phyloP scores from a whole-genome alignment of 2,797 vertebrate genomes.

The Sebastes reedi region DNA sequence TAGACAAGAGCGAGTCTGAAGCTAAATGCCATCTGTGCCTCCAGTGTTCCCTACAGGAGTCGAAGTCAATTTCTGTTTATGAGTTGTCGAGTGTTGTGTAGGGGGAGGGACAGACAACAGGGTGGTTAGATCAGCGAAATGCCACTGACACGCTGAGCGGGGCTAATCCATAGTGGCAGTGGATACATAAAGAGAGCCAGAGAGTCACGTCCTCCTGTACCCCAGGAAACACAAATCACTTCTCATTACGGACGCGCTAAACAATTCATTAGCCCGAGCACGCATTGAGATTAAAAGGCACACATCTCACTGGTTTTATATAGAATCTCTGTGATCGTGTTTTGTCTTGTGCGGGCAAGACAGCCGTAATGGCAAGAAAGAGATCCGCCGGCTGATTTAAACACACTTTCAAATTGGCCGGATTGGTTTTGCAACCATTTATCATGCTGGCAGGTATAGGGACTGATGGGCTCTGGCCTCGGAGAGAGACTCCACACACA shows the following conservation, averaged over 20 bases:
- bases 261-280: constrained; percentile 69
- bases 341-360: constrained; percentile 23
- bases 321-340: constrained; percentile 38
- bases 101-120: constrained; percentile 64
- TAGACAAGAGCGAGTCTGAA: constrained; percentile 75
- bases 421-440: constrained; percentile 54
- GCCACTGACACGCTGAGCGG: constrained; percentile 69
- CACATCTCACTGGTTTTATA: constrained; percentile 39
- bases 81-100: constrained; percentile 72
- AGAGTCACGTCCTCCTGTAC: constrained; percentile 66
- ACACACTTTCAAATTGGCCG: constrained; percentile 47
- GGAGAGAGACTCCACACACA: constrained; percentile 43
- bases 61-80: constrained; percentile 78
- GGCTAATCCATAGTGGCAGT: constrained; percentile 74
- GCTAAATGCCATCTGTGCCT: constrained; percentile 79
- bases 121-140: constrained; percentile 73
- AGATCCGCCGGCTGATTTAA: constrained; percentile 48
- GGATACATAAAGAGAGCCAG: constrained; percentile 64
- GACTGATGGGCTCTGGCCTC: constrained; percentile 41
- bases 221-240: constrained; percentile 71
- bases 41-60: constrained; percentile 76
- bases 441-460: constrained; percentile 56
- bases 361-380: constrained; percentile 23
- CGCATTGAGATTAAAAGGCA: constrained; percentile 46
- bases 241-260: constrained; percentile 66